These are phyloP conservation scores for Chrysodeixis includens DNA, from an alignment of 2,888 invertebrate species.

Conservation along the genomic window DNA sequence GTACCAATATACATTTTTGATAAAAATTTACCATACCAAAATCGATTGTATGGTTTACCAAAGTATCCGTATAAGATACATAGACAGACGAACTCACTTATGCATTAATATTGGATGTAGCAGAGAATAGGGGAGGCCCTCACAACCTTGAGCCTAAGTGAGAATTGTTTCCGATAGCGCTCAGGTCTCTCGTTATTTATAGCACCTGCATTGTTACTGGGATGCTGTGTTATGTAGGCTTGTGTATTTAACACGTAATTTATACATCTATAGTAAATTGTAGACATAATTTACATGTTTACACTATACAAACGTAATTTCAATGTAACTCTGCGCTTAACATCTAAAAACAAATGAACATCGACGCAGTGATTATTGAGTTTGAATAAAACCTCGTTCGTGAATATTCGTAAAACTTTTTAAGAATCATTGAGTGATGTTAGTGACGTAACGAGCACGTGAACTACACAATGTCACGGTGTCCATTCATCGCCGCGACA, in stretches of 20 bases:
- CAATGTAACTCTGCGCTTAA: too few relatives aligned
- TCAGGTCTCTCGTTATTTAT: constrained; percentile 36
- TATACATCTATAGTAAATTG: too few relatives aligned
- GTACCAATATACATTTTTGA: too few relatives aligned
- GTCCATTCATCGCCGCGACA: constrained; percentile 66
- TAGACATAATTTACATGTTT: too few relatives aligned
- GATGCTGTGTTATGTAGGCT: constrained; percentile 4
- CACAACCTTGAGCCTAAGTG: constrained; percentile 44
- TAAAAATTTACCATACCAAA: too few relatives aligned
- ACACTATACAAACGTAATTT: too few relatives aligned
- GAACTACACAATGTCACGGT: constrained; percentile 73
- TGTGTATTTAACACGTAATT: neutral
- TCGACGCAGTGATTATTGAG: neutral
- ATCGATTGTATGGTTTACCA: neutral
- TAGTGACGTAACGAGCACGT: constrained; percentile 57
- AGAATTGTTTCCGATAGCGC: constrained; percentile 44
- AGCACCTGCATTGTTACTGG: constrained; percentile 24
- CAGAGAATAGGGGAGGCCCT: constrained; percentile 20
- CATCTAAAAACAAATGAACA: neutral
- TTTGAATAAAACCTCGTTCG: constrained; percentile 23
- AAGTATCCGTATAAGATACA: neutral
- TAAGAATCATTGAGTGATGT: constrained; percentile 45
- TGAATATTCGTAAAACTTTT: constrained; percentile 30
- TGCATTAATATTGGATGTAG: neutral
- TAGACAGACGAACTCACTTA: neutral